Base-by-base conservation (phyloP, 2,888 invertebrate genomes). In the Podabrus alpinus region DNA sequence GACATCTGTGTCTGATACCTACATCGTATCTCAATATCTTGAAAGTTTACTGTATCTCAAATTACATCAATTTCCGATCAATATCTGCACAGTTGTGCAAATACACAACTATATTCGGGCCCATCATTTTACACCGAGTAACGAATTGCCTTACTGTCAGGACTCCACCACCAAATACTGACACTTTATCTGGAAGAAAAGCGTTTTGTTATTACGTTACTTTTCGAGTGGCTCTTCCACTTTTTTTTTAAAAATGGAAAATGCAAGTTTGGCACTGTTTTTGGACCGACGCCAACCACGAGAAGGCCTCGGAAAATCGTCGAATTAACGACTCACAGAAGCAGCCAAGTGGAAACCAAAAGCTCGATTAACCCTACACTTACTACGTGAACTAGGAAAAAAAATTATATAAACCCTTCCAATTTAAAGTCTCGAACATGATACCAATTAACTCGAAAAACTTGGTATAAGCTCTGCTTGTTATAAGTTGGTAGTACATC, bases 41-140 rank as follows among this genome's bases (percentile, higher is more conserved):
- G 79, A 79, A 80, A 83, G 82, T 82, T 81, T 79, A 80, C 82
- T 82, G 81, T 84, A 84, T 85, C 86, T 86, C 85, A 84, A 86
- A 86, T 86, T 86, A 85, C 86, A 85, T 85, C 85, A 85, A 86
- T 86, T 85, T 84, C 81, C 83, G 85, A 86, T 86, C 86, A 85
- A 86, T 86, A 86, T 85, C 85, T 80, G 74, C 76, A 73, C 78
- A 81, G 83, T 74, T 60, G 80, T 74, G 79, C 83, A 80, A 79
- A 73, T 73, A 59, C 75, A 13, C 71, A 75, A 74, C 75, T 78
- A 77, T 69, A 72, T 71, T 74, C 77, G 71, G 79, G 67, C 74
- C 72, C 79, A 79, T 80, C 79, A 76, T 77, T 75, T 75, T 74
- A 71, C 61, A 68, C 77, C 76, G 77, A 67, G 75, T 13, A 79